These are phyloP conservation scores for Eurytemora carolleeae DNA, from an alignment of 1,140 invertebrate genomes.

Conservation along the genomic window DNA sequence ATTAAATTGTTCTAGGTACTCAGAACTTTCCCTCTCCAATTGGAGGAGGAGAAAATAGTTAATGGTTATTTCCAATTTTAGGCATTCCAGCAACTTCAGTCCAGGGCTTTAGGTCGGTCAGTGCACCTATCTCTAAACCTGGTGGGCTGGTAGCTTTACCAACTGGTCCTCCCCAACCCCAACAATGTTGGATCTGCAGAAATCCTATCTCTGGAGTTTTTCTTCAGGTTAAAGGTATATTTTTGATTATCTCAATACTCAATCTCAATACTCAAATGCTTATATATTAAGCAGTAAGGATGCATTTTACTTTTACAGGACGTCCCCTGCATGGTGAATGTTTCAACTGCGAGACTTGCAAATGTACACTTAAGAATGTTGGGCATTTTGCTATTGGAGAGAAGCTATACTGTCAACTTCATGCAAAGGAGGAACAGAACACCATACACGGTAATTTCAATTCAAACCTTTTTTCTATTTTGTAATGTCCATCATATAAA, in stretches of 20 bases:
- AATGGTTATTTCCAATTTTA: too few species aligned
- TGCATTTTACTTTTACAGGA: background rate
- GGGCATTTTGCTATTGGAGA: background rate
- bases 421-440: background rate
- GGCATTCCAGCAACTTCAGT: too few species aligned
- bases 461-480: too few species aligned
- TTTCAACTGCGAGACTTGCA: background rate
- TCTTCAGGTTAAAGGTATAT: background rate
- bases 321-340: background rate
- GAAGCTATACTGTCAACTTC: background rate
- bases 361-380: background rate
- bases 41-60: too few species aligned
- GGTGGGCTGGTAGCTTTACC: background rate
- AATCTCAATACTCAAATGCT: background rate
- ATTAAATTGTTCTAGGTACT: too few species aligned
- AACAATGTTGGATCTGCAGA: background rate
- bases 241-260: background rate
- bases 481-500: too few species aligned
- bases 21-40: too few species aligned
- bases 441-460: background rate
- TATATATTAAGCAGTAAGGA: background rate
- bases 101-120: background rate
- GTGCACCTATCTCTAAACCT: background rate
- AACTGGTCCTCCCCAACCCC: background rate
- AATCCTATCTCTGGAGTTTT: background rate